Base-by-base conservation (phyloP, 2,888 invertebrate species). In the Sialis fuliginosa region DNA sequence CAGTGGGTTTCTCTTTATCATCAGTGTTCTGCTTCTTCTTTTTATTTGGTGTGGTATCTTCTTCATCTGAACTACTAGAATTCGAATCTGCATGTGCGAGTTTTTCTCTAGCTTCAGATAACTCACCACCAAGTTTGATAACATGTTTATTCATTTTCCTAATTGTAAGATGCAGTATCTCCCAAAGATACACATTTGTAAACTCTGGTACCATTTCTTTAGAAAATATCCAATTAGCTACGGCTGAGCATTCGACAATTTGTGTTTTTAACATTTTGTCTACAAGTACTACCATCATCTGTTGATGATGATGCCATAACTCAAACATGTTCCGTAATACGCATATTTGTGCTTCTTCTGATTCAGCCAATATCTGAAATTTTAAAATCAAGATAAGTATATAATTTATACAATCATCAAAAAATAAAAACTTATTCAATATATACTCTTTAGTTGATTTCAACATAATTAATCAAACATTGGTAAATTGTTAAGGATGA, bases 241-340 rank as follows among this genome's bases (percentile, higher is more conserved):
- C 95, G 0, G 95, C 88, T 47, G 91, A 88, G 62, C 95, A 95
- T 62, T 96, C 93, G 45, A 98, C 87, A 46, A 98, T 86, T 66
- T 95, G 92, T 30, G 93, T 93, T 69, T 97, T 96, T 39, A 99
- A 72, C 72, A 98, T 79, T 68, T 98, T 97, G 68, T 98, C 96
- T 4, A 95, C 86, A 5, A 98, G 70, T 6, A 97, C 91, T 51
- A 86, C 82, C 74, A 98, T 81, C 91, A 97, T 96, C 72, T 96
- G 97, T 54, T 91, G 88, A 66, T 97, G 93, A 52, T 84, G 77
- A 58, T 79, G 79, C 97, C 97, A 98, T n/a, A 96, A 70, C 59
- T 92, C 90, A 70, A 85, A 93, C 60, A 96, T 80, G 60, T 91
- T 89, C 54, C 87, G 79, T 44, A 98, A 70, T 45, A 98, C 79